Conservation (phyloP, 1,140 invertebrate species). For the Achroia grisella region DNA sequence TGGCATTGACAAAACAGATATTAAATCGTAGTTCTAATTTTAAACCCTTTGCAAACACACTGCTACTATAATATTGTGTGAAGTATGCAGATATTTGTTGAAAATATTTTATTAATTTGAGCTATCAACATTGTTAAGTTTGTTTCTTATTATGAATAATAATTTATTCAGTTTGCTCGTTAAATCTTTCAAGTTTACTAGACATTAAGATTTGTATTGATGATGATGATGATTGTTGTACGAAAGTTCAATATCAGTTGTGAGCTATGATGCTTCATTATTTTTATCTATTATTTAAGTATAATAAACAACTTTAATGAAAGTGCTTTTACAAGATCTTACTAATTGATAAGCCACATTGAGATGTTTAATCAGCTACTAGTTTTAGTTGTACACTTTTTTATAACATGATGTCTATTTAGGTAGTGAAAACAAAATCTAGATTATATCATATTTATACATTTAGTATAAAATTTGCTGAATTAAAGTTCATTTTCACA, state of each 20-base stretch:
- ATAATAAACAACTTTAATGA: constrained; percentile 63
- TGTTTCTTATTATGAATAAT: constrained; percentile 72
- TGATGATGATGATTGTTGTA: constrained; percentile 59
- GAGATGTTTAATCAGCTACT: constrained; percentile 72
- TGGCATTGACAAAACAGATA: constrained; percentile 42
- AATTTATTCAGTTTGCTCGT: constrained; percentile 73
- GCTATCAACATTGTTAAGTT: constrained; percentile 72
- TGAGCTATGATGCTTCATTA: constrained; percentile 65
- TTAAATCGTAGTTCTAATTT: constrained; percentile 43
- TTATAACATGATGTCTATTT: constrained; percentile 73
- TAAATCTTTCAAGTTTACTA: constrained; percentile 73
- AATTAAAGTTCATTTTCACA: constrained; percentile 74
- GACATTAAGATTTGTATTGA: constrained; percentile 62
- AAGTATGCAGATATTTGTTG: constrained; percentile 59
- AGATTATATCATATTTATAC: constrained; percentile 73
- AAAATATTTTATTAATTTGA: constrained; percentile 71
- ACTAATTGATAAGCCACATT: constrained; percentile 68
- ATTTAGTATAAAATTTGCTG: constrained; percentile 74
- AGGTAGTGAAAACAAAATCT: constrained; percentile 71
- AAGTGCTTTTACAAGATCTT: constrained; percentile 73
- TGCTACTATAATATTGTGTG: constrained; percentile 27
- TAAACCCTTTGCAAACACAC: constrained; percentile 46
- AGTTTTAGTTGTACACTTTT: constrained; percentile 73
- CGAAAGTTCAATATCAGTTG: constrained; percentile 62
- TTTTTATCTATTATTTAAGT: constrained; percentile 72